Evolutionary conservation across 2,113 vertebrate genomes (phyloP).

Genomic region (Mirounga angustirostris): DNA sequence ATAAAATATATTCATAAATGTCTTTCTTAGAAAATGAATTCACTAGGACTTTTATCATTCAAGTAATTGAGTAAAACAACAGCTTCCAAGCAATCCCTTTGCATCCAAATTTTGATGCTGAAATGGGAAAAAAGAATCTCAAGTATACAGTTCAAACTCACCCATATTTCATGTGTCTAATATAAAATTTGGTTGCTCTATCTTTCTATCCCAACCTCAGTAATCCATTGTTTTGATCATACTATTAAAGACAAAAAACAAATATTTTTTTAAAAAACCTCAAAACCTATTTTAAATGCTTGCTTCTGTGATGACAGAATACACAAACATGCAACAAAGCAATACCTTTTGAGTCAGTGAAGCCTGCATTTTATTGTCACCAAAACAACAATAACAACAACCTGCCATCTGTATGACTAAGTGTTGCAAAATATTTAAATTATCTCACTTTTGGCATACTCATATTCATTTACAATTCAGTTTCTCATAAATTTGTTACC

Average conservation of each 20-base stretch:
- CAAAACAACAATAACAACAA: background rate
- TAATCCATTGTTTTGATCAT: conserved; percentile 34
- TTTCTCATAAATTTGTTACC: conserved; percentile 66
- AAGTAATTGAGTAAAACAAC: background rate
- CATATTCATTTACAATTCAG: conserved; percentile 59
- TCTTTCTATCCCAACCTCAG: background rate
- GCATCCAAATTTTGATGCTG: background rate
- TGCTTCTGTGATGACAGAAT: conserved; percentile 5
- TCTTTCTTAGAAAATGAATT: background rate
- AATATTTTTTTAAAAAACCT: background rate
- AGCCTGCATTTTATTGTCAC: conserved; percentile 53
- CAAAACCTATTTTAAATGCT: background rate
- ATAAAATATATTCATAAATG: background rate
- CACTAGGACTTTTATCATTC: background rate
- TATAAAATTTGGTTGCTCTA: background rate
- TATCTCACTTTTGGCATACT: conserved; percentile 49
- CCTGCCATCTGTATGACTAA: conserved; percentile 53
- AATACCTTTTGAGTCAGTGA: conserved; percentile 38
- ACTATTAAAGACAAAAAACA: background rate
- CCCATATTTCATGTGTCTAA: background rate
- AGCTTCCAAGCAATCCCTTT: background rate
- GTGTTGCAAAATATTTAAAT: conserved; percentile 69
- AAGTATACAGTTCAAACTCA: background rate
- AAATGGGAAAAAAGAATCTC: background rate
- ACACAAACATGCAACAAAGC: conserved; percentile 9